These are phyloP conservation scores for Galemys pyrenaicus DNA, from an alignment of 2,113 vertebrate species.

Conservation along the genomic window DNA sequence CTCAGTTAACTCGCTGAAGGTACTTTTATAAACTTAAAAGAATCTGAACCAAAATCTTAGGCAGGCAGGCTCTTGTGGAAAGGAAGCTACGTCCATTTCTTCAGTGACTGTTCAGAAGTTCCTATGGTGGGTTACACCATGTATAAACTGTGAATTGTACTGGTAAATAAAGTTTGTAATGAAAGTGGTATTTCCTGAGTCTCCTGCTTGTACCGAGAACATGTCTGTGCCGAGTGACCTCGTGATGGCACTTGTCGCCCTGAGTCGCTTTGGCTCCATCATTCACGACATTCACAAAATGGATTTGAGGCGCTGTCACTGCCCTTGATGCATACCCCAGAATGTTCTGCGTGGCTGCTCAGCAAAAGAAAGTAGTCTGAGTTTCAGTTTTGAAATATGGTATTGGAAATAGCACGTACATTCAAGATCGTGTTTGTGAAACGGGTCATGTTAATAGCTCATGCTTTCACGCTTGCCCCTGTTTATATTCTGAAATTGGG, in stretches of 20 bases:
- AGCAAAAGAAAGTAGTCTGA: not conserved
- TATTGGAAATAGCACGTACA: constrained; percentile 51
- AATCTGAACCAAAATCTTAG: constrained; percentile 83
- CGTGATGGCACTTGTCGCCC: constrained; percentile 42
- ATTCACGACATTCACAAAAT: not conserved
- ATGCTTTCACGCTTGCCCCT: not conserved
- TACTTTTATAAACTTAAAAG: constrained; percentile 85
- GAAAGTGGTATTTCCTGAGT: constrained; percentile 82
- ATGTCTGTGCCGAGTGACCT: constrained; percentile 40
- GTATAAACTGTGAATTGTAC: constrained; percentile 90
- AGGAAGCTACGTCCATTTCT: constrained; percentile 81
- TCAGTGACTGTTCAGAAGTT: constrained; percentile 85
- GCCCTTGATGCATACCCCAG: not conserved
- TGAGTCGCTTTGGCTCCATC: not conserved
- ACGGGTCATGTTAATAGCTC: not conserved
- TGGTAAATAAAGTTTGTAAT: constrained; percentile 90
- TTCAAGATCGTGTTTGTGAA: not conserved
- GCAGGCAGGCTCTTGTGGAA: constrained; percentile 82
- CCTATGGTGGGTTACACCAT: constrained; percentile 79
- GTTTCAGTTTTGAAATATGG: constrained; percentile 34
- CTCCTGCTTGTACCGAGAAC: constrained; percentile 81
- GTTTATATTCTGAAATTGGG: not conserved
- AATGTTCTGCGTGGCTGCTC: not conserved
- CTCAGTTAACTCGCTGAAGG: constrained; percentile 84
- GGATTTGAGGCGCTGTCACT: not conserved